Percentiles rank a stretch among this genome's conserved stretches.
These are phyloP conservation scores for Euleptes europaea DNA, from an alignment of 2,113 vertebrate species.

Conservation along the genomic window DNA sequence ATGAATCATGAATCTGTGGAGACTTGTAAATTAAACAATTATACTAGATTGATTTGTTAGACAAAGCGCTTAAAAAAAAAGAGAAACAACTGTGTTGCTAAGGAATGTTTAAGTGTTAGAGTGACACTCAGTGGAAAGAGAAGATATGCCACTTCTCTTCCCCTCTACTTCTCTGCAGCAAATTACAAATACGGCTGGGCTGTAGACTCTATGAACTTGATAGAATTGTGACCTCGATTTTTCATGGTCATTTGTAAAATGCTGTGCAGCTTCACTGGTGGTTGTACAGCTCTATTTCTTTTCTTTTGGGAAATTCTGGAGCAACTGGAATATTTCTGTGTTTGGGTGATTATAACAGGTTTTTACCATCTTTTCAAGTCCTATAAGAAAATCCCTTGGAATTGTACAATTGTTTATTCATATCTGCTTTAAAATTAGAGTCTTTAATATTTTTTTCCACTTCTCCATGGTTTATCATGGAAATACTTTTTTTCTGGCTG, in stretches of 20 bases:
- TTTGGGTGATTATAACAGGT: no score
- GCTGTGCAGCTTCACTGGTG: background rate
- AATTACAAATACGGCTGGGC: background rate
- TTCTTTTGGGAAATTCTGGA: background rate
- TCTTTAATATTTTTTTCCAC: no score
- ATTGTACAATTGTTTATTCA: no score
- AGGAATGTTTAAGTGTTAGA: constrained; percentile 5
- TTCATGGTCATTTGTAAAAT: background rate
- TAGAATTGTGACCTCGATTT: background rate
- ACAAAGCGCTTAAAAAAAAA: background rate
- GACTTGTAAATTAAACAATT: background rate
- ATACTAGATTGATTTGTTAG: background rate
- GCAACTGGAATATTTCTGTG: no score
- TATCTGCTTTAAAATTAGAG: no score
- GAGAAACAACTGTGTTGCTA: background rate
- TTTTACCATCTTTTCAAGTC: background rate
- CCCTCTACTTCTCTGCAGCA: background rate
- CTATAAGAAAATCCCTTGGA: background rate
- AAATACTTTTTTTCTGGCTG: no score
- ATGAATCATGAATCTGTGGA: background rate
- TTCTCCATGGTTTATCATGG: no score
- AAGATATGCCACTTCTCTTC: background rate
- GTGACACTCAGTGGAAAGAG: constrained; percentile 22
- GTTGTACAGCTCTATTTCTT: background rate
- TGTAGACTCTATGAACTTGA: background rate